A percentile compares a stretch with the other conserved stretches of the same genome.
These are phyloP conservation scores for Pseudanteris insignis DNA, from an alignment of 2,888 invertebrate genomes.

Conservation along the genomic window DNA sequence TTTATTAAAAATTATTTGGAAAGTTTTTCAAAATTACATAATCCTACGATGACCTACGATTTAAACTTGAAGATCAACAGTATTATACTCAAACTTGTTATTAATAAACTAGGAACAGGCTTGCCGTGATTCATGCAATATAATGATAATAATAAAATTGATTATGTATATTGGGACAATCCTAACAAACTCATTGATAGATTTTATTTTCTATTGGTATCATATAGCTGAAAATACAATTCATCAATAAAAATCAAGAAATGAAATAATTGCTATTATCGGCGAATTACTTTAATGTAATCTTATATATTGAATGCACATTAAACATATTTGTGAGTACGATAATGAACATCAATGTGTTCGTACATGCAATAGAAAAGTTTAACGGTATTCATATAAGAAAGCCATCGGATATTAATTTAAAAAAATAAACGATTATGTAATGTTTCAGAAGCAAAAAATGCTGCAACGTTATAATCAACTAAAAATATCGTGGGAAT, in stretches of 20 bases:
- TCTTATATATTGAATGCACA: too few relatives aligned
- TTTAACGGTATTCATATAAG: neutral
- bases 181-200: slow-evolving; percentile 24
- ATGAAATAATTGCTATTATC: slow-evolving; percentile 16
- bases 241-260: too few relatives aligned
- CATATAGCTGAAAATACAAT: slow-evolving; percentile 2
- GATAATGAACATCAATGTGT: slow-evolving; percentile 4
- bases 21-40: too few relatives aligned
- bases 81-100: slow-evolving; percentile 3
- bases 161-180: slow-evolving; percentile 32
- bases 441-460: neutral
- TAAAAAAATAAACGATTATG: slow-evolving; percentile 4
- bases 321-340: neutral
- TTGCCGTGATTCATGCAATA: slow-evolving; percentile 1
- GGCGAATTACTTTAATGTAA: slow-evolving; percentile 9
- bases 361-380: slow-evolving; percentile 1
- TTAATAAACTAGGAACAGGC: slow-evolving; percentile 1
- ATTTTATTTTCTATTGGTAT: neutral
- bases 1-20: too few relatives aligned
- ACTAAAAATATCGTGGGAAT: too few relatives aligned
- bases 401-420: neutral
- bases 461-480: too few relatives aligned
- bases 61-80: slow-evolving; percentile 12
- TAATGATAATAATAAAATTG: slow-evolving; percentile 3
- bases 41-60: too few relatives aligned